Evolutionary conservation across 2,797 vertebrate species (phyloP), one percentile per base, ranked within the genome.

Genomic region (Gallinago stenura): DNA sequence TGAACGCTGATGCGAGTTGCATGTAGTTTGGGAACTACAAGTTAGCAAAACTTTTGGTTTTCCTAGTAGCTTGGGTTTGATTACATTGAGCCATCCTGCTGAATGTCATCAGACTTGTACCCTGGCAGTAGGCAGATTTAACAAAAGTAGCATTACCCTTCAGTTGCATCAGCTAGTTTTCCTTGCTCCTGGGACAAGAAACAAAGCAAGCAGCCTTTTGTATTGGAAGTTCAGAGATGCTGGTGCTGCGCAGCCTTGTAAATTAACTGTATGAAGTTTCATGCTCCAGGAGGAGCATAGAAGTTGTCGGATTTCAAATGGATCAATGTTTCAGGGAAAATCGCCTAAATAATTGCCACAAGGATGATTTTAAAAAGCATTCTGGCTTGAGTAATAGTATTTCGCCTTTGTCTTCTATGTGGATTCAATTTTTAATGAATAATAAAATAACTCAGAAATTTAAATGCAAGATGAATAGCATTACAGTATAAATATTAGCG

Each of bases 81-180:
- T 57, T 73, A 31, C 14, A 19, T 64, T 12, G 35, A 56, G 64
- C 37, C 51, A 18, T 37, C 3, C 16, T 65, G 33, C 69, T 84
- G 51, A 65, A n/a, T 51, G 43, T 69, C 58, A 24, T 51, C 66
- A 82, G 51, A 17, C 15, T 76, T 58, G 15, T 13, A 15, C 9
- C 1, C 3, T 54, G 53, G 24, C 71, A 43, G 19, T n/a, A 41
- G 39, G 56, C 68, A 91, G 31, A 16, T 83, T 33, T 46, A 61
- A 46, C 22, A 68, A 16, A 82, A 75, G 15, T 22, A 37, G 17
- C 0, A 0, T 96, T 96, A 82, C 51, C 4, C 33, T 26, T 89
- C 6, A 8, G 51, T 94, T 97, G 81, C 93, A 92, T 96, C 89
- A 90, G 68, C 41, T 88, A 83, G 43, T 64, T 90, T 91, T 77